These are phyloP conservation scores for Tipula helvola DNA, from an alignment of 2,888 invertebrate genomes.

Conservation along the genomic window DNA sequence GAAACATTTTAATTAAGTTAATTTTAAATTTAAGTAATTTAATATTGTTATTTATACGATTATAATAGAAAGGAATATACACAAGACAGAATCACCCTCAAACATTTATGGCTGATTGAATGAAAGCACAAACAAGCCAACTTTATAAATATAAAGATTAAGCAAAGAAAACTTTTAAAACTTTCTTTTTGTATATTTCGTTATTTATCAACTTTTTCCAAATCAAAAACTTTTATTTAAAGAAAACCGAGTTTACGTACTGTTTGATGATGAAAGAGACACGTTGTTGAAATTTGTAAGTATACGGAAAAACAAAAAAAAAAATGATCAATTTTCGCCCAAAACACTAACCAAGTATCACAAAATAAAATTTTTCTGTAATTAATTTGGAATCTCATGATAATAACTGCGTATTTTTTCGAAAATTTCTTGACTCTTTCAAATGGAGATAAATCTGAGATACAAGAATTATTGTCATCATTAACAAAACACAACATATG, in stretches of 20 bases:
- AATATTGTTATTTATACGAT: too few relatives aligned
- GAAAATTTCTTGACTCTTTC: background rate
- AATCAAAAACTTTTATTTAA: background rate
- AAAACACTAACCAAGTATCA: background rate
- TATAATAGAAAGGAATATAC: too few relatives aligned
- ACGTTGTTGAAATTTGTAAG: background rate
- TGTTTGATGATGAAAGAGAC: background rate
- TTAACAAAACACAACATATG: background rate
- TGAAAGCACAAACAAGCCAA: background rate
- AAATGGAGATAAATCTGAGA: background rate
- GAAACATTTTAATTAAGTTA: too few relatives aligned
- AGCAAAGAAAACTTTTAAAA: background rate
- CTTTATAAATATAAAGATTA: background rate
- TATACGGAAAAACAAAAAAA: background rate
- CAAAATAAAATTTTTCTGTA: background rate
- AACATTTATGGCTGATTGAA: background rate
- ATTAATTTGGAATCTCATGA: background rate
- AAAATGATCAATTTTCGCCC: background rate
- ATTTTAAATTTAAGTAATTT: too few relatives aligned
- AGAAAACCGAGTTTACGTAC: background rate
- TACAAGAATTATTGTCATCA: background rate
- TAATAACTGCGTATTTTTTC: background rate
- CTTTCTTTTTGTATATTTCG: background rate
- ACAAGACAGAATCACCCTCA: too few relatives aligned
- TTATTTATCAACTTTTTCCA: background rate